Conservation (phyloP, 2,888 invertebrate genomes). For the Macrosoma leucophasiata region DNA sequence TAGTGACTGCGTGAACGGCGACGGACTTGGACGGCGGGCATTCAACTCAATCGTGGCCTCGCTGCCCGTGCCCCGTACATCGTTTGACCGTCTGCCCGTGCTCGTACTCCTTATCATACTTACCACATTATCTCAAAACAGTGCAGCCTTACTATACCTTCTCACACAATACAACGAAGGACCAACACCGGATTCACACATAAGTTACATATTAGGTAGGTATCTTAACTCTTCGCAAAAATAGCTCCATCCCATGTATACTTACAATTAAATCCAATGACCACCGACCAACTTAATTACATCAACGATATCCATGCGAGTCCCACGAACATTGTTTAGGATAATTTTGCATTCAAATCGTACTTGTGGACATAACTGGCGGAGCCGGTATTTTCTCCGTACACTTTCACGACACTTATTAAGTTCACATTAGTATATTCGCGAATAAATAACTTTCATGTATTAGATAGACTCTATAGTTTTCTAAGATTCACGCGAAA, state of each 20-base stretch:
- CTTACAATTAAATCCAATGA: slow-evolving; percentile 25
- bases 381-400: slow-evolving; percentile 50
- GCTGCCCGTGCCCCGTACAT: slow-evolving; percentile 27
- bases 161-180: slow-evolving; percentile 1
- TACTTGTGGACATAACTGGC: slow-evolving; percentile 57
- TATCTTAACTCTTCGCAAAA: slow-evolving; percentile 16
- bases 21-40: slow-evolving; percentile 50
- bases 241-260: slow-evolving; percentile 15
- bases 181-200: slow-evolving; percentile 31
- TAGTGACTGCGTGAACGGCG: slow-evolving; percentile 47
- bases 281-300: slow-evolving; percentile 29
- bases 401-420: slow-evolving; percentile 64
- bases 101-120: slow-evolving; percentile 18
- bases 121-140: slow-evolving; percentile 12
- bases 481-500: slow-evolving; percentile 24
- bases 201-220: slow-evolving; percentile 24
- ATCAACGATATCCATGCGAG: slow-evolving; percentile 44
- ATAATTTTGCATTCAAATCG: slow-evolving; percentile 63
- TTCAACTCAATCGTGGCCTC: slow-evolving; percentile 62
- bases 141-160: not conserved
- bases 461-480: slow-evolving; percentile 3
- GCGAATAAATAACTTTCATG: slow-evolving; percentile 9
- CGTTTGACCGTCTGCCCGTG: no score
- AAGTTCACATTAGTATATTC: slow-evolving; percentile 47
- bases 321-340: slow-evolving; percentile 50